Percentiles rank a stretch among this genome's conserved stretches.
Evolutionary conservation across 1,140 invertebrate species (phyloP).

Genomic region (Diploscapter pachys): DNA sequence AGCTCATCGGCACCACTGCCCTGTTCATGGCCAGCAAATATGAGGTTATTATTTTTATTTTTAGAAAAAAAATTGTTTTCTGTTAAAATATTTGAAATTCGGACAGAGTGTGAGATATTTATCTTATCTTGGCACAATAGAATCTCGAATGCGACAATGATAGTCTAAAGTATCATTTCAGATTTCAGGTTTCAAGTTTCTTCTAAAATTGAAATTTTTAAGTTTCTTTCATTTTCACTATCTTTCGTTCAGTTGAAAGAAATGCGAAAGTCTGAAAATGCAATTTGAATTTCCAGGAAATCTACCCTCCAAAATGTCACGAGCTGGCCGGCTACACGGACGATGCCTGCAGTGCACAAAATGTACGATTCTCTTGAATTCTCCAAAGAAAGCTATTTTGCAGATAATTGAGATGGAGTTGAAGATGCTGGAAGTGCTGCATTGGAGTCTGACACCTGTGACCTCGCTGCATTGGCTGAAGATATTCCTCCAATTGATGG

Average conservation of each 20-base stretch:
- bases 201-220: no score
- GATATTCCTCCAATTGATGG: slow-evolving; percentile 80
- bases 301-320: slow-evolving; percentile 91
- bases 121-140: no score
- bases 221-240: no score
- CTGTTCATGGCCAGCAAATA: slow-evolving; percentile 92
- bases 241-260: no score
- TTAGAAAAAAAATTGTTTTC: no score
- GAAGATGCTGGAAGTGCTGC: slow-evolving; percentile 73
- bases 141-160: no score
- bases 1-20: slow-evolving; percentile 87
- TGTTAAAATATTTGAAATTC: no score
- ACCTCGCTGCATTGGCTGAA: slow-evolving; percentile 86
- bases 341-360: slow-evolving; percentile 82
- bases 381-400: no score
- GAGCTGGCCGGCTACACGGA: slow-evolving; percentile 97
- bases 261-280: no score
- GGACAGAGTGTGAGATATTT: no score
- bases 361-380: slow-evolving; percentile 68
- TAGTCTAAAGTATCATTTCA: no score
- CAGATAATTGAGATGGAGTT: slow-evolving; percentile 72
- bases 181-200: no score
- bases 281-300: slow-evolving; percentile 68
- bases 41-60: slow-evolving; percentile 66
- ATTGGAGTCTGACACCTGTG: slow-evolving; percentile 86